Conservation (phyloP, 92 coral and sea anemone genomes). For the Siderastrea siderea region DNA sequence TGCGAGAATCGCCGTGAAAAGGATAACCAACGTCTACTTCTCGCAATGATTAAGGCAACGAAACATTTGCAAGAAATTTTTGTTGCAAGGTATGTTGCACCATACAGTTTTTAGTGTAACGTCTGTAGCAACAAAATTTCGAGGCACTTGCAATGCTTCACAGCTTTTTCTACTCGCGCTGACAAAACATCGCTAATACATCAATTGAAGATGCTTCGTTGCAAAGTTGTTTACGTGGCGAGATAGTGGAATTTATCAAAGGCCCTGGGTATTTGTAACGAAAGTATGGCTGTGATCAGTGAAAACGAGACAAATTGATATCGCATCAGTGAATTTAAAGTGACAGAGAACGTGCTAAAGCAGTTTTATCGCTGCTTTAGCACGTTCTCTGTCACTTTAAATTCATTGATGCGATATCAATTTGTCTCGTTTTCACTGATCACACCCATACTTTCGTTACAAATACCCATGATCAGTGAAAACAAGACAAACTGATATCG, state of each 20-base stretch:
- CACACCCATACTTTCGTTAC: slow-evolving; percentile 69
- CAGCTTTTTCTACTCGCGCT: slow-evolving; percentile 67
- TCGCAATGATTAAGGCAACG: no score
- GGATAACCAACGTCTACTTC: no score
- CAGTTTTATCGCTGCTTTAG: not conserved
- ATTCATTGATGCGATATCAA: slow-evolving; percentile 50
- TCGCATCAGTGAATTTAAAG: slow-evolving; percentile 28
- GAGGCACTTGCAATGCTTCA: slow-evolving; percentile 58
- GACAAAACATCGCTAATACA: slow-evolving; percentile 58
- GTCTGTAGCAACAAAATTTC: no score
- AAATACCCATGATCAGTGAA: slow-evolving; percentile 65
- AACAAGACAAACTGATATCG: slow-evolving; percentile 54
- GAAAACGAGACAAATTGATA: slow-evolving; percentile 56
- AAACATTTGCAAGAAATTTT: no score
- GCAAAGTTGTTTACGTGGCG: slow-evolving; percentile 65
- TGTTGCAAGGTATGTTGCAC: no score
- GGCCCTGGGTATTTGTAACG: slow-evolving; percentile 70
- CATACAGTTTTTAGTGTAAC: no score
- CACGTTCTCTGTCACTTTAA: not conserved
- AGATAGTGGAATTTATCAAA: slow-evolving; percentile 65
- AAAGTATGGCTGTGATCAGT: slow-evolving; percentile 69
- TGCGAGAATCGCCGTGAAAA: no score
- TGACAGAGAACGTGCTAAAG: no score
- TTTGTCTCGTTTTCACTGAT: slow-evolving; percentile 49
- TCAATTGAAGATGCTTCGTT: slow-evolving; percentile 74